Base-by-base conservation (phyloP, 2,113 vertebrate genomes). In the Neomonachus schauinslandi region DNA sequence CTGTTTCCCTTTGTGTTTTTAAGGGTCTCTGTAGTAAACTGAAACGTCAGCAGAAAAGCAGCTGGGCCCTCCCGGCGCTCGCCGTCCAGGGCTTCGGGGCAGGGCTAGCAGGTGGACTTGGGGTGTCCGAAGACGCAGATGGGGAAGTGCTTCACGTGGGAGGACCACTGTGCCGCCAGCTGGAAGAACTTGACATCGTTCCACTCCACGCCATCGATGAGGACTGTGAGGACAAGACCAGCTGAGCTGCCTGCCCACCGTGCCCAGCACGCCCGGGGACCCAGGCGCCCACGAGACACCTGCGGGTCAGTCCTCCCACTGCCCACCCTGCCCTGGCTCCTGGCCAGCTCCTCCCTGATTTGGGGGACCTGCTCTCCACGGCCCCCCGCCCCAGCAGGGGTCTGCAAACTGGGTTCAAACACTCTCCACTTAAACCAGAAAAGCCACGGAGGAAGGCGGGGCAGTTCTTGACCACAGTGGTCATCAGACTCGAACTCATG, bases 111-210 rank as follows among this genome's bases (percentile, higher is more conserved):
- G 72, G 99, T 98, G 92, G 99, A 99, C 99, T 99, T 99, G 33
- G 99, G 98, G 99, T 99, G 99, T 98, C 99, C 99, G 87, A 99
- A 99, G 98, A 99, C 99, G 98, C 99, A 99, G 97, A 99, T 99
- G 94, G 99, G 99, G 98, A 99, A 99, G 98, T 99, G 99, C 98
- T 99, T 99, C 98, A 99, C 99, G 0, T 99, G 99, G 59, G 99
- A 99, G 13, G 99, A 99, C 99, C 99, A 99, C 98, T 99, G 99
- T 26, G 99, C 99, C 4, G 99, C 99, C 97, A 99, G 98, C 98
- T 99, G 99, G 98, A 99, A 99, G 98, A 99, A 99, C 99, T 99
- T 99, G 84, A 99, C 99, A 0, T 99, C 99, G 2, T 99, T 99
- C 99, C 99, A 99, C 97, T 99, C 99, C 57, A 99, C 99, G 0